A percentile compares a stretch with the other conserved stretches of the same genome.
Conservation (phyloP, 2,888 invertebrate genomes). For the Rugalucina vietnamica region DNA sequence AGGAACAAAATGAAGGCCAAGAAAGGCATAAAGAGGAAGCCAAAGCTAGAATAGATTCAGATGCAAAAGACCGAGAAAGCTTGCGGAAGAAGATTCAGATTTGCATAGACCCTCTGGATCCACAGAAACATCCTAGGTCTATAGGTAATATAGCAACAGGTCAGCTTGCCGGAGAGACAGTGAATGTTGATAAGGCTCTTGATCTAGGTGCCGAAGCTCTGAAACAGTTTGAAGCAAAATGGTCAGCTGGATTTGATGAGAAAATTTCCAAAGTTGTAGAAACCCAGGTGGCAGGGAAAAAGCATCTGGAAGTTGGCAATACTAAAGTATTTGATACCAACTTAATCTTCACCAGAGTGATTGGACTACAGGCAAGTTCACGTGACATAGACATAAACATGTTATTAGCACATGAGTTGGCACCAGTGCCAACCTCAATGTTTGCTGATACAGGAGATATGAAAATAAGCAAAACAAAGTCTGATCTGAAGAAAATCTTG, state of each 20-base stretch:
- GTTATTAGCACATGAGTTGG: slow-evolving; percentile 43
- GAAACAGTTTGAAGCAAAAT: not conserved
- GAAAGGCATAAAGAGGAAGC: slow-evolving; percentile 31
- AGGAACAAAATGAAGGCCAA: not conserved
- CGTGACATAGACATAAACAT: slow-evolving; percentile 25
- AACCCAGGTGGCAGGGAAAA: slow-evolving; percentile 5
- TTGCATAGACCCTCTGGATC: slow-evolving; percentile 22
- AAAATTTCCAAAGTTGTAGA: not conserved
- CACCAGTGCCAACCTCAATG: slow-evolving; percentile 53
- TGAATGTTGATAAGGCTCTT: slow-evolving; percentile 8
- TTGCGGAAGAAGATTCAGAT: slow-evolving; percentile 22
- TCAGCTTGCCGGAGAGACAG: not conserved
- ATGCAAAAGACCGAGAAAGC: slow-evolving; percentile 29
- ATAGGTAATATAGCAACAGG: slow-evolving; percentile 30
- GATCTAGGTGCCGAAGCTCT: not conserved
- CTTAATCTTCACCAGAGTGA: slow-evolving; percentile 32
- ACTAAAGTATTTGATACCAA: slow-evolving; percentile 13
- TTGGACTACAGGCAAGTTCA: slow-evolving; percentile 21
- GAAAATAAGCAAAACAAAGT: slow-evolving; percentile 45
- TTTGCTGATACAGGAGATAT: slow-evolving; percentile 44
- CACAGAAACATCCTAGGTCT: not conserved
- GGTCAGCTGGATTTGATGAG: not conserved
- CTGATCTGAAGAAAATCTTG: slow-evolving; percentile 40
- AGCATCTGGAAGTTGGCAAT: not conserved
- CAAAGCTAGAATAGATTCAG: not conserved